phyloP scores from a whole-genome alignment of 1,140 invertebrate species.

The Neomicropteryx cornuta region DNA sequence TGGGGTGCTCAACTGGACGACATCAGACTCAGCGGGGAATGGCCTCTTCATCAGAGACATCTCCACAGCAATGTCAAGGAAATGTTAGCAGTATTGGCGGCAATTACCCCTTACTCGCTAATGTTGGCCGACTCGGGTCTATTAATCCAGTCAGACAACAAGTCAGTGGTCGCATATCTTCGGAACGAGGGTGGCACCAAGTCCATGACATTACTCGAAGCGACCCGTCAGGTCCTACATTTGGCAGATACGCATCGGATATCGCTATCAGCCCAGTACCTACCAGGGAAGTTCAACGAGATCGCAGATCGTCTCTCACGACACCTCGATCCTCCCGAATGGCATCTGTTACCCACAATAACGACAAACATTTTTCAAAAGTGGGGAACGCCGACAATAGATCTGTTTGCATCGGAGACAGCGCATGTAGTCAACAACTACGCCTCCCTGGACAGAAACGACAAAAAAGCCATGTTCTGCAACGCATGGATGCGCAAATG shows the following conservation, averaged over 20 bases:
- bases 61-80: conserved; percentile 23
- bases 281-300: conserved; percentile 15
- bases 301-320: conserved; percentile 17
- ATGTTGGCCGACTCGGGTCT: conserved; percentile 7
- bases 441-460: conserved; percentile 12
- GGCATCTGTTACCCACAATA: conserved; percentile 13
- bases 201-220: conserved; percentile 11
- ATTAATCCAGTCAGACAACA: conserved; percentile 17
- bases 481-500: conserved; percentile 18
- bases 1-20: conserved; percentile 13
- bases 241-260: conserved; percentile 4
- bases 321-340: conserved; percentile 13
- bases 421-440: conserved; percentile 15
- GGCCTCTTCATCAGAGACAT: conserved; percentile 9
- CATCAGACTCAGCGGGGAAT: conserved; percentile 7
- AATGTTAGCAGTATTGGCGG: conserved; percentile 17
- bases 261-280: conserved; percentile 12
- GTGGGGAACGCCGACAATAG: conserved; percentile 17
- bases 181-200: conserved; percentile 13
- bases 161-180: conserved; percentile 13
- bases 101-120: conserved; percentile 7
- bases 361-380: conserved; percentile 11
- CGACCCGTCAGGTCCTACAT: conserved; percentile 7
- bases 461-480: conserved; percentile 13
- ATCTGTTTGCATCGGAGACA: conserved; percentile 16